phyloP scores from a whole-genome alignment of 2,113 vertebrate genomes.

The Mesembrinibis cayennensis region DNA sequence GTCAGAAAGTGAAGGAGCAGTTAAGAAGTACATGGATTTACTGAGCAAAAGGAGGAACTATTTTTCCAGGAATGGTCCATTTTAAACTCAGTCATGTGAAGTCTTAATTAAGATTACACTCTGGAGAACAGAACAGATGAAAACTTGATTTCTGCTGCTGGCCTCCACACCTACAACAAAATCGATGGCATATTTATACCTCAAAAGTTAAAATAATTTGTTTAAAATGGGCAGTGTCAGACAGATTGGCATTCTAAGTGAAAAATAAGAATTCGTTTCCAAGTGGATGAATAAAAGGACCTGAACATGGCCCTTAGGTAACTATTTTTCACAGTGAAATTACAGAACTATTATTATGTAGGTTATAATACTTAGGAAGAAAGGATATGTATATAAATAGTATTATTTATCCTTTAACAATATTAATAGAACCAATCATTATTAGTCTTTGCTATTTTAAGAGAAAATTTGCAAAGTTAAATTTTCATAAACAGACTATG shows the following conservation, averaged over 20 bases:
- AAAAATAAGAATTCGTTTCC: neutral
- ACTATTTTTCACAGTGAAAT: neutral
- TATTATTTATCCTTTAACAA: neutral
- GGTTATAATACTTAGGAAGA: neutral
- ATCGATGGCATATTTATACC: neutral
- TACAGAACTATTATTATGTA: neutral
- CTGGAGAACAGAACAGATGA: neutral
- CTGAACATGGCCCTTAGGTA: neutral
- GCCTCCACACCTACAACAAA: neutral
- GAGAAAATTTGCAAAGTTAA: neutral
- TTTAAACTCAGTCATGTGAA: neutral
- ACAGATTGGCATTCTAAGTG: neutral
- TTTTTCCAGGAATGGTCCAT: neutral
- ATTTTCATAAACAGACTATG: neutral
- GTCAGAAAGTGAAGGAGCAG: neutral
- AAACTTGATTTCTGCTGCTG: neutral
- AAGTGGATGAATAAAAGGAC: neutral
- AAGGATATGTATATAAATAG: neutral
- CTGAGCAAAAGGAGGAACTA: neutral
- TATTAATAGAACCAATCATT: neutral
- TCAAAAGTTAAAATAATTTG: neutral
- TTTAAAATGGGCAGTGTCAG: neutral
- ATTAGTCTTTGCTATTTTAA: neutral
- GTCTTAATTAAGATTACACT: neutral
- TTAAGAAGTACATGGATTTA: neutral